Conservation (phyloP, 2,888 invertebrate genomes). For the Acleris sparsana region DNA sequence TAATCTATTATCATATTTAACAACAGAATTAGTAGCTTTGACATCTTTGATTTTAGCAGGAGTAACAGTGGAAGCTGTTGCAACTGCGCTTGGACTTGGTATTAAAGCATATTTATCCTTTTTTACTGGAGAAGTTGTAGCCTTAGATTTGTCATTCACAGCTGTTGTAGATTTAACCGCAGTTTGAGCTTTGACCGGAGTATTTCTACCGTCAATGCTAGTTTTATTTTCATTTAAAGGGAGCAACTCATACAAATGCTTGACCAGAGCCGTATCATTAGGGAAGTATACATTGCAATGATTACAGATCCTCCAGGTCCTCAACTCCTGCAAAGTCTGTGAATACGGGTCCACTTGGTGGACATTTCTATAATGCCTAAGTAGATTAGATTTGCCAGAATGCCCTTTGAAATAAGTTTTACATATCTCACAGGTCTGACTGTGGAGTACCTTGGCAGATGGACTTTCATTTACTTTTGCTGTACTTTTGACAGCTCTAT, state of each 20-base stretch:
- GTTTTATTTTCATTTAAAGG: conserved; percentile 40
- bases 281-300: conserved; percentile 55
- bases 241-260: conserved; percentile 56
- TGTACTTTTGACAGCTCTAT: conserved; percentile 43
- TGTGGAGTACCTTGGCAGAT: not conserved
- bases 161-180: conserved; percentile 7
- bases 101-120: not conserved
- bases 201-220: conserved; percentile 6
- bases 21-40: not conserved
- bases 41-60: not conserved
- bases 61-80: conserved; percentile 1
- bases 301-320: conserved; percentile 46
- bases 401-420: conserved; percentile 9
- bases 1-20: conserved; percentile 8
- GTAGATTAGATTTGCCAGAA: not conserved
- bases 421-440: conserved; percentile 35
- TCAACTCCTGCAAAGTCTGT: not conserved
- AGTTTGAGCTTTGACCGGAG: conserved; percentile 27
- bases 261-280: conserved; percentile 50
- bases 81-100: not conserved
- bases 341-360: conserved; percentile 14
- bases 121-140: not conserved
- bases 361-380: conserved; percentile 16
- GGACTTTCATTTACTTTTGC: conserved; percentile 31
- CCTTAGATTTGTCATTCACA: not conserved